Evolutionary conservation across 1,140 invertebrate genomes (phyloP), one percentile per base, ranked within the genome.

Genomic region (Thereuonema tuberculata): DNA sequence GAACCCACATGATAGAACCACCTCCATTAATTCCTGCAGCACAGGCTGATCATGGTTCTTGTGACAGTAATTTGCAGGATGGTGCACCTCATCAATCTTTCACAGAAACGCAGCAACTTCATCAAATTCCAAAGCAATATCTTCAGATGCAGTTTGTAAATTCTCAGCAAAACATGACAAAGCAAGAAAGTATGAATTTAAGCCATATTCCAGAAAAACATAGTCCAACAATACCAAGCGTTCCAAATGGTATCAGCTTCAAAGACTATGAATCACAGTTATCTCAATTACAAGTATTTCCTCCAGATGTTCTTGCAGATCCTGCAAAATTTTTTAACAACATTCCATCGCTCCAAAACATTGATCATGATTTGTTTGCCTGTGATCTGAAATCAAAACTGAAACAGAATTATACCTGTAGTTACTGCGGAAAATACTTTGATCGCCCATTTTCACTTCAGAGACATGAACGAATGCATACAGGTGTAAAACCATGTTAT

Each of bases 401-500:
- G 5, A 55, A 55, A 55, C 53, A 55, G 25, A 55, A 29, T 29
- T 71, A 68, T 50, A 65, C 64, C 15, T 73, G 72, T 61, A 64
- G 67, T 28, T 71, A 72, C 20, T 80, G 78, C 63, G 72, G 72
- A 0, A 80, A 80, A 63, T 76, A 75, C 55, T 80, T 80, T 66
- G 78, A 80, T 66, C 67, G 78, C 29, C 74, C 77, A 2, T 80
- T 72, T 62, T 71, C 69, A 20, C 66, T 74, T n/a, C 71, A 74
- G 58, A 64, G 72, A 20, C 72, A 74, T 58, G 72, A 74, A 61
- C 62, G 72, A 27, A 69, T 74, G 21, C 72, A 74, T 50, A 74
- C 72, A 20, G 72, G 72, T 28, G 68, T 70, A 25, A 73, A 73
- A 47, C 70, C 71, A 5, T 73, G 72, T 59, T 71, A 69, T 62